Percentiles rank a stretch among this genome's conserved stretches.
These are phyloP conservation scores for Xestia rhomboidea DNA, from an alignment of 2,888 invertebrate genomes.

Conservation along the genomic window DNA sequence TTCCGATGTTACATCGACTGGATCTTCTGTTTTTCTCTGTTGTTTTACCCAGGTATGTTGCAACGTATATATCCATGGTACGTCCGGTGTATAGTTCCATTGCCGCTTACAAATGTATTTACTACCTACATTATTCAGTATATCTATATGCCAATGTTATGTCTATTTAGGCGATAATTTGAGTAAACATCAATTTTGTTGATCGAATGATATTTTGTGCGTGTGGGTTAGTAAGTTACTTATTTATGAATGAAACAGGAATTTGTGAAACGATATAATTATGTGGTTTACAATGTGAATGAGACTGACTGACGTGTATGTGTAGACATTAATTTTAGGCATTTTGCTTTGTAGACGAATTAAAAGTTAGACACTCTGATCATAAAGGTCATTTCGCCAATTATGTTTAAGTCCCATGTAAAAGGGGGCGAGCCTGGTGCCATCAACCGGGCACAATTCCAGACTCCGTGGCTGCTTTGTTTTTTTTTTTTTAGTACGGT, in stretches of 20 bases:
- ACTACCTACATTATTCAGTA: constrained; percentile 14
- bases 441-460: no score
- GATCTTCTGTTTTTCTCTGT: constrained; percentile 16
- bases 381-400: no score
- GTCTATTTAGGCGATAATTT: constrained; percentile 54
- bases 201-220: constrained; percentile 8
- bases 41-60: constrained; percentile 36
- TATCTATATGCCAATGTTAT: constrained; percentile 15
- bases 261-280: constrained; percentile 1
- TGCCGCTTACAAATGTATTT: constrained; percentile 47
- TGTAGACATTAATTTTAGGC: no score
- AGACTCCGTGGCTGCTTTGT: no score
- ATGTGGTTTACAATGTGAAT: background rate
- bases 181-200: constrained; percentile 48
- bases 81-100: constrained; percentile 62
- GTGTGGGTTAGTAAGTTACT: background rate
- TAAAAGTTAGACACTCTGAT: no score
- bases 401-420: no score
- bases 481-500: no score
- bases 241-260: constrained; percentile 28
- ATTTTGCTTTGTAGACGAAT: no score
- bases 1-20: background rate
- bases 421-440: no score
- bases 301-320: no score
- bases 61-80: constrained; percentile 42